Evolutionary conservation across 1,140 invertebrate species (phyloP).

Genomic region (Drosophila sproati): DNA sequence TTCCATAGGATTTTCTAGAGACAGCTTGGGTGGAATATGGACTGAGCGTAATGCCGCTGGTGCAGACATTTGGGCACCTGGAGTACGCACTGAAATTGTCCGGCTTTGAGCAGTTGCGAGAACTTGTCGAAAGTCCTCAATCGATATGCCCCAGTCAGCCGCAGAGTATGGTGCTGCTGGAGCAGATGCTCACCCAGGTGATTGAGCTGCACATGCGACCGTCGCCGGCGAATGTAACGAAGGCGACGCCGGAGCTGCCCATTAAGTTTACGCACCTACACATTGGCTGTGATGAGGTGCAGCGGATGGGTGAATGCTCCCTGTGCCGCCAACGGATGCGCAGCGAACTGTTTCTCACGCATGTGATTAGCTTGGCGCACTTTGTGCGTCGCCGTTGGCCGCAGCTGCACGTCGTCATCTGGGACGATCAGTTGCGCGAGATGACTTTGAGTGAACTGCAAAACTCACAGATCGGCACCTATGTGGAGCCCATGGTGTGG

Average conservation of each 20-base stretch:
- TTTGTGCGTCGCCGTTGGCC: slow-evolving; percentile 88
- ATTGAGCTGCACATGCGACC: slow-evolving; percentile 73
- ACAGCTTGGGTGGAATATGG: slow-evolving; percentile 85
- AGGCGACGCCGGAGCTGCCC: slow-evolving; percentile 81
- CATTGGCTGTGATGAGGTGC: slow-evolving; percentile 93
- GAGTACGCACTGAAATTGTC: slow-evolving; percentile 95
- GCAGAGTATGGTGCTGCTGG: slow-evolving; percentile 89
- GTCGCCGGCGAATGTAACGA: slow-evolving; percentile 34
- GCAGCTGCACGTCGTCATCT: slow-evolving; percentile 91
- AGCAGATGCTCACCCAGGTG: slow-evolving; percentile 94
- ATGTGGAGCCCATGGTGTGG: slow-evolving; percentile 96
- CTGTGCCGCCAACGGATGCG: slow-evolving; percentile 87
- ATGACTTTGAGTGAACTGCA: slow-evolving; percentile 89
- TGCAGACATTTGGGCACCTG: slow-evolving; percentile 98
- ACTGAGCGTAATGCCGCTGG: slow-evolving; percentile 94
- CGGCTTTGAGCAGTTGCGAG: slow-evolving; percentile 91
- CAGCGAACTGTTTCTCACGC: slow-evolving; percentile 89
- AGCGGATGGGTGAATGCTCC: slow-evolving; percentile 92
- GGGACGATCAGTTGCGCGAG: slow-evolving; percentile 97
- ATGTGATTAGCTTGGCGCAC: slow-evolving; percentile 88
- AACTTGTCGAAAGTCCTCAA: slow-evolving; percentile 91
- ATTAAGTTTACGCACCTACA: slow-evolving; percentile 90
- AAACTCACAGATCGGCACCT: slow-evolving; percentile 89
- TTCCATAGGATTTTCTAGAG: slow-evolving; percentile 72
- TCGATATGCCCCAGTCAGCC: slow-evolving; percentile 93